Percentiles rank a stretch among this genome's conserved stretches.
These are phyloP conservation scores for Theocolax elegans DNA, from an alignment of 1,140 invertebrate genomes.

Conservation along the genomic window DNA sequence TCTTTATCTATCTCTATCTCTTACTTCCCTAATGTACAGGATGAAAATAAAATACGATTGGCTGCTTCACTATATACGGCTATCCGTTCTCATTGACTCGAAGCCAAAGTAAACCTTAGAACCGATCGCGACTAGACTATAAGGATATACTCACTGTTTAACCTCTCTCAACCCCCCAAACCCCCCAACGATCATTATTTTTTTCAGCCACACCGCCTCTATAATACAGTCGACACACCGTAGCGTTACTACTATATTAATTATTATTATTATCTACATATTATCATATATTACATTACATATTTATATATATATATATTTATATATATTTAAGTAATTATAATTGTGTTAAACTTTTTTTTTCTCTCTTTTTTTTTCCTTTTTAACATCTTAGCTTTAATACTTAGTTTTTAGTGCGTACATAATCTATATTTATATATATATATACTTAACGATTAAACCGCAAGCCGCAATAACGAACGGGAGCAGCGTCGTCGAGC, in stretches of 20 bases:
- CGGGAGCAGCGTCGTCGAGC: not conserved
- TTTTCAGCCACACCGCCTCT: conserved; percentile 2
- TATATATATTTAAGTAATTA: too few relatives aligned
- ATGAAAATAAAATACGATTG: conserved; percentile 6
- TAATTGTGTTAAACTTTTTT: too few relatives aligned
- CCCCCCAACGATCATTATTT: conserved; percentile 27
- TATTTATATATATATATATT: too few relatives aligned
- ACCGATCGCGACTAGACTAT: not conserved
- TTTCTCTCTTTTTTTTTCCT: not conserved
- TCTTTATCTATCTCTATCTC: too few relatives aligned
- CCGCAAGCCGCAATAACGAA: not conserved
- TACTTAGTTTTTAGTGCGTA: not conserved
- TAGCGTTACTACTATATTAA: too few relatives aligned
- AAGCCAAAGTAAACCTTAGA: not conserved
- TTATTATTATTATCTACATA: too few relatives aligned
- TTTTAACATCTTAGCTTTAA: not conserved
- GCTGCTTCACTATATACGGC: not conserved
- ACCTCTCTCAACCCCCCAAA: not conserved
- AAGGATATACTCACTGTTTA: not conserved
- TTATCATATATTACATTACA: conserved; percentile 2
- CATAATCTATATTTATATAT: not conserved
- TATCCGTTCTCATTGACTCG: not conserved
- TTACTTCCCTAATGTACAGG: conserved; percentile 17
- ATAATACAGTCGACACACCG: not conserved
- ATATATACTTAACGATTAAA: conserved; percentile 2